Evolutionary conservation across 2,797 vertebrate species (phyloP).

Genomic region (Sebastes paucispinis): DNA sequence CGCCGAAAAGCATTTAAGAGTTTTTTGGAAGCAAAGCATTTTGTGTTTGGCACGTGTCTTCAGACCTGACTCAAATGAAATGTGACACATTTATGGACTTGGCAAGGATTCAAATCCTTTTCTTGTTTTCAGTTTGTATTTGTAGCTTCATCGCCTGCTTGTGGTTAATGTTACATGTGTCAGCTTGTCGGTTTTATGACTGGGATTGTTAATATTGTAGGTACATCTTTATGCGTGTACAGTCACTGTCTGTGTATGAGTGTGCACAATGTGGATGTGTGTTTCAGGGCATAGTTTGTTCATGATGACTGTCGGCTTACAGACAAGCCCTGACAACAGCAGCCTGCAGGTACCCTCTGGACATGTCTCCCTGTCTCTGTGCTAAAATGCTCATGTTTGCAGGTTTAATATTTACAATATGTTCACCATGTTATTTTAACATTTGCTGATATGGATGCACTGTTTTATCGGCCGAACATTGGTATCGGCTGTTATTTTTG

Average conservation of each 20-base stretch:
- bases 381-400: no score
- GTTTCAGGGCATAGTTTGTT: neutral
- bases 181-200: slow-evolving; percentile 30
- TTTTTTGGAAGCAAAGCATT: neutral
- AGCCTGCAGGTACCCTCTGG: slow-evolving; percentile 3
- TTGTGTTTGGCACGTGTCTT: neutral
- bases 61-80: slow-evolving; percentile 8
- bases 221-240: neutral
- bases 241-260: neutral
- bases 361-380: neutral
- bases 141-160: slow-evolving; percentile 2
- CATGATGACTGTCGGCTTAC: slow-evolving; percentile 1
- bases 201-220: neutral
- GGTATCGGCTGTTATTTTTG: no score
- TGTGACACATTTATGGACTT: neutral
- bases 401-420: no score
- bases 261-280: neutral
- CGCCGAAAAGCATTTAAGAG: neutral
- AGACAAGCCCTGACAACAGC: slow-evolving; percentile 21
- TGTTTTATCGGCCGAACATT: no score
- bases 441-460: no score
- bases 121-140: slow-evolving; percentile 1
- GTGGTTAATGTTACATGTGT: slow-evolving; percentile 8
- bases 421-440: no score
- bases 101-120: neutral